Evolutionary conservation across 2,888 invertebrate genomes (phyloP).

Genomic region (Mimachlamys varia): DNA sequence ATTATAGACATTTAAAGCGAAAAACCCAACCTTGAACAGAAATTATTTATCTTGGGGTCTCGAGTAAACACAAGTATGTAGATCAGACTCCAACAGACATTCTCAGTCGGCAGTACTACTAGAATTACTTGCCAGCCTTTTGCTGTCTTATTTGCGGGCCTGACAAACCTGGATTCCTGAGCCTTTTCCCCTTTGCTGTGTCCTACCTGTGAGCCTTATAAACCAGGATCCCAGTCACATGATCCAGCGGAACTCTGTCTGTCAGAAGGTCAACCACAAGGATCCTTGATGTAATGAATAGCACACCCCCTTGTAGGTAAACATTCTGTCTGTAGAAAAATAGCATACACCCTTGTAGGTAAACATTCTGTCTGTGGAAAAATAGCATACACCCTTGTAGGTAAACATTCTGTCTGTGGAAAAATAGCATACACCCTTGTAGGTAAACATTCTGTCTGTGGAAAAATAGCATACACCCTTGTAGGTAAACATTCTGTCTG

Average conservation of each 20-base stretch:
- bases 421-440: too few relatives aligned
- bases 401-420: constrained; percentile 85
- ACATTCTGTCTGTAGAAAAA: constrained; percentile 84
- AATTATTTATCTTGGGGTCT: too few relatives aligned
- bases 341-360: constrained; percentile 95
- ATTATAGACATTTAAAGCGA: too few relatives aligned
- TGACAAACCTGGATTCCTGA: too few relatives aligned
- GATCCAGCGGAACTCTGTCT: constrained; percentile 92
- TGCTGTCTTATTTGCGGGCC: too few relatives aligned
- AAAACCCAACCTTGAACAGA: too few relatives aligned
- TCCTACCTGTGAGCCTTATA: constrained; percentile 89
- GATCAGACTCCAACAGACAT: too few relatives aligned
- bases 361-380: constrained; percentile 95
- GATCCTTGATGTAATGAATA: constrained; percentile 96
- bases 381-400: constrained; percentile 96
- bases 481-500: constrained; percentile 87
- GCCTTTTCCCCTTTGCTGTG: too few relatives aligned
- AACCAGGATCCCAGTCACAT: constrained; percentile 95
- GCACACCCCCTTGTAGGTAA: constrained; percentile 95
- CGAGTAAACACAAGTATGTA: too few relatives aligned
- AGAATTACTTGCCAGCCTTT: too few relatives aligned
- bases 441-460: constrained; percentile 94
- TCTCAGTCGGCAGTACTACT: too few relatives aligned
- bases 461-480: constrained; percentile 98
- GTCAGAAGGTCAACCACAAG: constrained; percentile 97